Evolutionary conservation across 2,113 vertebrate genomes (phyloP).

Genomic region (Vimba vimba): DNA sequence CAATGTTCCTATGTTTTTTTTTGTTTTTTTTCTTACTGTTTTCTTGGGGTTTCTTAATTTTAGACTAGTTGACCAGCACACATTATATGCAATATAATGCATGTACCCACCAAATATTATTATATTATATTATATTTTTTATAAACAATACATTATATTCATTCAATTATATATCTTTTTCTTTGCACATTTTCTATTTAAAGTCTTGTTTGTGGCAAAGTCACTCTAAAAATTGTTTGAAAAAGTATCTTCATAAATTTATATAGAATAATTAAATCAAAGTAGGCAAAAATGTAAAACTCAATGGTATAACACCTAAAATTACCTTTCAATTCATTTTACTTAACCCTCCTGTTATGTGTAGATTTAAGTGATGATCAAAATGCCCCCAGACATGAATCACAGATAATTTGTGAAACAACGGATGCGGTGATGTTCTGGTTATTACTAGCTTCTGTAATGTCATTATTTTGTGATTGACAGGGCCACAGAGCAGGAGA

Average conservation of each 20-base stretch:
- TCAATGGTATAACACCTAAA: too few relatives aligned
- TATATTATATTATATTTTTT: too few relatives aligned
- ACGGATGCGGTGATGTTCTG: background rate
- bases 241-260: background rate
- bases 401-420: background rate
- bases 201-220: background rate
- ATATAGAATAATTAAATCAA: background rate
- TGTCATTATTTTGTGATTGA: background rate
- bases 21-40: too few relatives aligned
- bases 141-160: background rate
- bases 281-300: background rate
- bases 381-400: too few relatives aligned
- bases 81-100: too few relatives aligned
- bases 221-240: background rate
- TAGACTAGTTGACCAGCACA: too few relatives aligned
- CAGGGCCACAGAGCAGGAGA: constrained; percentile 29
- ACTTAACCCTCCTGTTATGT: too few relatives aligned
- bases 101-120: too few relatives aligned
- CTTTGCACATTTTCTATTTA: background rate
- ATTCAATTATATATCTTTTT: background rate
- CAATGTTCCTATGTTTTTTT: too few relatives aligned
- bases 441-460: background rate
- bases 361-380: too few relatives aligned
- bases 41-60: too few relatives aligned
- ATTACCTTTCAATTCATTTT: too few relatives aligned